Base-by-base conservation (phyloP, 2,888 invertebrate species). In the Nasonia oneida region DNA sequence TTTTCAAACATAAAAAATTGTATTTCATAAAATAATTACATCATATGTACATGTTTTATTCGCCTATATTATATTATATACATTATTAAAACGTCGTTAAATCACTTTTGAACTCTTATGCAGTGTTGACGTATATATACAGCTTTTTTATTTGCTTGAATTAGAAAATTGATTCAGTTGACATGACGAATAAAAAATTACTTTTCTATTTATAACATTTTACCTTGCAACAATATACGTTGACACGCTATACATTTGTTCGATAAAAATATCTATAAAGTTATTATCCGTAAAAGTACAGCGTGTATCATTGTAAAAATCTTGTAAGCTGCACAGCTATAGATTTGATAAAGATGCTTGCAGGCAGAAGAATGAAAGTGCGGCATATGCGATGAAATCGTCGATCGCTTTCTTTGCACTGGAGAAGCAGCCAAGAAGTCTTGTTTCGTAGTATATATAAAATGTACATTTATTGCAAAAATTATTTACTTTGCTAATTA, bases 361-460 rank as follows among this genome's bases (percentile, higher is more conserved):
- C 90, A 95, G 96, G 85, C 92, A 94, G 33, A 97, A 97, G 91
- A 98, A 98, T 92, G 98, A 98, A 33, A 94, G 95, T 14, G 97
- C 97, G 0, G 98, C 98, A n/a, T 97, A 98, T 98, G 97, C 29
- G 29, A 29, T 12, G 98, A 98, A 39, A 98, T 98, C 85, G 96
- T 97, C 1, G 97, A 97, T 14, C 97, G 97, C 90, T 98, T 98
- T 96, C 93, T 98, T 10, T 98, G 98, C 92, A 98, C 98, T 76
- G 98, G 98, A 1, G 95, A 96, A 93, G 96, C 96, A 15, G 95
- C 96, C 86, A 97, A 96, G 94, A 98, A 98, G 93, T 98, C 98
- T 33, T 98, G 98, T 93, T 97, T 97, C 94, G 98, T 98, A 95
- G 18, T 85, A 15, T 15, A 15, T 37, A 39, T 42, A 37, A 33